Base-by-base conservation (phyloP, 2,888 invertebrate genomes). In the Chalcis sispes region DNA sequence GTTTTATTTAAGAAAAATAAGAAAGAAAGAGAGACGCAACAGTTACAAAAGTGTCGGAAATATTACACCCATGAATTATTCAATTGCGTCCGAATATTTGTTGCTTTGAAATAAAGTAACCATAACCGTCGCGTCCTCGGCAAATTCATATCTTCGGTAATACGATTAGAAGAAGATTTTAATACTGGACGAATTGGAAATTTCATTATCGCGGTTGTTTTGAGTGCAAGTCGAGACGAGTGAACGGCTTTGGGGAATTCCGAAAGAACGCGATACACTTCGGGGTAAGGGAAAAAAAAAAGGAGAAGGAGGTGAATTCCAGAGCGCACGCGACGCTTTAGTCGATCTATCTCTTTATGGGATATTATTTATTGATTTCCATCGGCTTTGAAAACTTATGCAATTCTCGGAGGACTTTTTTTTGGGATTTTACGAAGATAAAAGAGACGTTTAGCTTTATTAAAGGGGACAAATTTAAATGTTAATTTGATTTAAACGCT, bases 1-100 rank as follows among this genome's bases (percentile, higher is more conserved):
- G 15, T 8, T 46, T 8, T 8, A 46, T 46, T 46, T 27, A 40
- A 10, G n/a, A 20, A 25, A 29, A 29, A 15, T 23, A 40, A 67
- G 46, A 36, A 54, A 54, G 36, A 15, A 15, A 7, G 18, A 13
- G 40, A 15, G 64, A 56, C 54, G 75, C 70, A 70, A 62, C 71
- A 66, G 71, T 71, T 58, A n/a, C 54, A 42, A 25, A 52, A 50
- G 32, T 59, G 32, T 50, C 23, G 25, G 75, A 72, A 70, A 59
- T 10, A 29, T 61, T 42, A 58, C 62, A 65, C 79, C 77, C 77
- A 82, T 82, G 79, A 80, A 82, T 82, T 79, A 82, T 82, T 82
- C 82, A 82, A 78, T 50, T 2, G 50, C 52, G 61, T 48, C 50
- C 76, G 80, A 42, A 42, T 7, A 81, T 82, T 81, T 81, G 81